Conservation (phyloP, 2,113 vertebrate genomes). For the Channa maculata region DNA sequence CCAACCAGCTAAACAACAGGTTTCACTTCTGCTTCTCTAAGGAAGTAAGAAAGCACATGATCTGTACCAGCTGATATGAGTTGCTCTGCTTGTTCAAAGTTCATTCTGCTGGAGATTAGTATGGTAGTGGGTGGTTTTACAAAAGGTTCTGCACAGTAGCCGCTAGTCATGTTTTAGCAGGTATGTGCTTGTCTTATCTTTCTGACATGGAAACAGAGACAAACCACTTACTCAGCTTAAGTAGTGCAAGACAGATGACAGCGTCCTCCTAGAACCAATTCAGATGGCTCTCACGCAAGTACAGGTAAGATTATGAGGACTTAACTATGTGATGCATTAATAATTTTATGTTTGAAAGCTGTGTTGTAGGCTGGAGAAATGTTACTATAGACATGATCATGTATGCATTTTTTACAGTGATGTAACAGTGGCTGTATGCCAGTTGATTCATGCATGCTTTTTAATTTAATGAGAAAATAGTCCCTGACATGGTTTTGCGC, state of each 20-base stretch:
- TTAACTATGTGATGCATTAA: neutral
- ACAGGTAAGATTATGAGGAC: slow-evolving; percentile 64
- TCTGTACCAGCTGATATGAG: slow-evolving; percentile 77
- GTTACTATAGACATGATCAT: neutral
- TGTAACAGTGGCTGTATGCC: too few relatives aligned
- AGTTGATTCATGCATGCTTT: too few relatives aligned
- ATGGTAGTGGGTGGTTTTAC: slow-evolving; percentile 38
- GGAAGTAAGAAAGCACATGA: slow-evolving; percentile 85
- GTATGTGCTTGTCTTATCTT: slow-evolving; percentile 52
- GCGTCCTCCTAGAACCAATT: slow-evolving; percentile 10
- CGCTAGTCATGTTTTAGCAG: slow-evolving; percentile 58
- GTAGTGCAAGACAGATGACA: slow-evolving; percentile 40
- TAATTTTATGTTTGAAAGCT: neutral
- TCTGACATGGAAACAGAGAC: slow-evolving; percentile 57
- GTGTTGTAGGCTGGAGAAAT: neutral
- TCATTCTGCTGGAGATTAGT: slow-evolving; percentile 77
- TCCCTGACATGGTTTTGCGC: neutral
- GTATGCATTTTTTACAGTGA: neutral
- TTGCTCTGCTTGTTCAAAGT: slow-evolving; percentile 78
- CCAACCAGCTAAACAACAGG: slow-evolving; percentile 68
- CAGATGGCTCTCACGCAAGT: slow-evolving; percentile 73
- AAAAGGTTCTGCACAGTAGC: slow-evolving; percentile 26
- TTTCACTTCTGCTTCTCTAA: slow-evolving; percentile 81
- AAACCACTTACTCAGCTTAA: slow-evolving; percentile 27
- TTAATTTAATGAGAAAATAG: too few relatives aligned